These are phyloP conservation scores for Solen grandis DNA, from an alignment of 1,140 invertebrate species.

Conservation along the genomic window DNA sequence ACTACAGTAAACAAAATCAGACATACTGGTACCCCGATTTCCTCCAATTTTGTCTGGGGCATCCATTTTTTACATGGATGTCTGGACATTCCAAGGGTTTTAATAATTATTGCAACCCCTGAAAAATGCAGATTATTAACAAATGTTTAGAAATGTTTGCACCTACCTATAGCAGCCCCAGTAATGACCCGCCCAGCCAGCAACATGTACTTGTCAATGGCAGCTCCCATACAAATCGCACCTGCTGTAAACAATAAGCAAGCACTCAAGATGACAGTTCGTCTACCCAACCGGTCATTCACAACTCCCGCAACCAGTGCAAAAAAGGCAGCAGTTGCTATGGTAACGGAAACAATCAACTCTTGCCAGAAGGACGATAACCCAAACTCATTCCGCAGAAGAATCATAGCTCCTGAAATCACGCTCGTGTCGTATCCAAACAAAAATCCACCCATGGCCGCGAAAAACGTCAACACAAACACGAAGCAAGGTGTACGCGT, in stretches of 20 bases:
- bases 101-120: no score
- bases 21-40: no score
- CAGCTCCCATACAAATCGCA: slow-evolving; percentile 83
- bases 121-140: no score
- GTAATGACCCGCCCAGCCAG: slow-evolving; percentile 84
- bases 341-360: slow-evolving; percentile 82
- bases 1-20: no score
- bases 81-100: no score
- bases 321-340: slow-evolving; percentile 82
- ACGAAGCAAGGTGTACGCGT: slow-evolving; percentile 74
- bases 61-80: no score
- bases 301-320: slow-evolving; percentile 83
- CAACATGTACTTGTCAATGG: slow-evolving; percentile 82
- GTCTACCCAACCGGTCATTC: slow-evolving; percentile 83
- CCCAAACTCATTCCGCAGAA: slow-evolving; percentile 81
- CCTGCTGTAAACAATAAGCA: slow-evolving; percentile 84
- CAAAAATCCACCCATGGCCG: slow-evolving; percentile 84
- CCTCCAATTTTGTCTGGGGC: no score
- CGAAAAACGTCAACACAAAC: slow-evolving; percentile 77
- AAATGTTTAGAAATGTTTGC: no score
- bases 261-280: slow-evolving; percentile 83
- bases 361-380: slow-evolving; percentile 83
- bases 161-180: slow-evolving; percentile 85
- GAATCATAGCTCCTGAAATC: slow-evolving; percentile 86
- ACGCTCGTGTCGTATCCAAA: slow-evolving; percentile 88